Evolutionary conservation across 2,797 vertebrate genomes (phyloP), one percentile per base, ranked within the genome.

Genomic region (Liparis tanakae): DNA sequence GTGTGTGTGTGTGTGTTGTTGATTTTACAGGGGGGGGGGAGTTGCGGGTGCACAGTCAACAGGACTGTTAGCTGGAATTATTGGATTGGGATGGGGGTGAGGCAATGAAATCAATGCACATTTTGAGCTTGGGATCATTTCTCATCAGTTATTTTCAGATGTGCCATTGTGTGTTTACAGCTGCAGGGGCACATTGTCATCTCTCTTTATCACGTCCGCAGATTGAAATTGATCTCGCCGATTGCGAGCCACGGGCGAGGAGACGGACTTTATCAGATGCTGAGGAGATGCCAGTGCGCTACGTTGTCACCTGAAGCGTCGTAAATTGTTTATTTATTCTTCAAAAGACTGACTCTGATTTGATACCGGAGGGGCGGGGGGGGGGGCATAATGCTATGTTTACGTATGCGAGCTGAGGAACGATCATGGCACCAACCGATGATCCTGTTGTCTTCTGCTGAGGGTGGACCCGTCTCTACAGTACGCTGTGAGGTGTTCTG

Each of bases 211-310:
- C 93, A 89, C 82, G 56, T 87, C 86, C 86, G 90, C 84, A 93
- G 92, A 94, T 92, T 94, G 92, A 93, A 95, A 93, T 92, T 91
- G 91, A 93, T 94, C 92, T 77, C 89, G 74, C 79, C 80, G 92
- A 93, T 94, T 85, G 87, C 59, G 72, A 87, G 90, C 91, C 87
- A 82, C 63, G 66, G 91, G 91, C 88, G 71, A 85, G 81, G 76
- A 88, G 90, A 91, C 85, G 74, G 91, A 92, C 92, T 80, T 89
- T 91, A 93, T 92, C 93, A 92, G 91, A 93, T 89, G 80, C 70
- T 50, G 79, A 74, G 83, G 85, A 88, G 82, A 84, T 82, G 89
- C 87, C 90, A 87, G 81, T 53, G 20, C 18, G 80, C 78, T 17
- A 7, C 15, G 81, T 85, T 89, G 87, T 93, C 92, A 92, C 90